Evolutionary conservation across 2,888 invertebrate genomes (phyloP).

Genomic region (Frankliniella fusca): DNA sequence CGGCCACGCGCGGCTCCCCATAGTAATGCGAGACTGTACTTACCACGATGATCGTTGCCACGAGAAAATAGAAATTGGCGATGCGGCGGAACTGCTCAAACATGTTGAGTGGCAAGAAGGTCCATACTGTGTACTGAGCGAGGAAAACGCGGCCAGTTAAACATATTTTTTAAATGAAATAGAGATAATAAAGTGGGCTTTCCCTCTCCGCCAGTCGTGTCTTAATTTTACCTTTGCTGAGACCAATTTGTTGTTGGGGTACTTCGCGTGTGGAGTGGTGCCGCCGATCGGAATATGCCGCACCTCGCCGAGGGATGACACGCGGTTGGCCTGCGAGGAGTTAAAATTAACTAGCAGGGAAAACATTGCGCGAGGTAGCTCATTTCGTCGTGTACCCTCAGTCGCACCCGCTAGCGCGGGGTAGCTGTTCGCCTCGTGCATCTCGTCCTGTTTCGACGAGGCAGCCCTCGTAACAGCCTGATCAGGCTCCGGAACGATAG

Average conservation of each 20-base stretch:
- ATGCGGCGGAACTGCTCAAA: constrained; percentile 77
- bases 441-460: no score
- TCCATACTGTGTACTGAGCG: constrained; percentile 69
- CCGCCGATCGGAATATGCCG: background rate
- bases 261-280: background rate
- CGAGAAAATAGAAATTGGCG: constrained; percentile 79
- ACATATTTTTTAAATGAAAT: background rate
- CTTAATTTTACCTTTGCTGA: background rate
- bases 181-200: background rate
- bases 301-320: background rate
- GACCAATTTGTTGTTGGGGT: constrained; percentile 1
- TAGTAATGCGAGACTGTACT: constrained; percentile 53
- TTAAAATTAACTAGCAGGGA: background rate
- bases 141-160: background rate
- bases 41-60: constrained; percentile 66
- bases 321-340: background rate
- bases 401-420: no score
- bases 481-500: no score
- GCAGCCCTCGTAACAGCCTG: no score
- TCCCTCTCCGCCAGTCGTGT: no score
- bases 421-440: no score
- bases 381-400: no score
- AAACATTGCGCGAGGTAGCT: no score
- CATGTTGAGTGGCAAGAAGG: constrained; percentile 76
- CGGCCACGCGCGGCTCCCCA: no score